Percentiles rank a stretch among this genome's conserved stretches.
phyloP scores from a whole-genome alignment of 1,140 invertebrate species.

The Goniozus legneri region DNA sequence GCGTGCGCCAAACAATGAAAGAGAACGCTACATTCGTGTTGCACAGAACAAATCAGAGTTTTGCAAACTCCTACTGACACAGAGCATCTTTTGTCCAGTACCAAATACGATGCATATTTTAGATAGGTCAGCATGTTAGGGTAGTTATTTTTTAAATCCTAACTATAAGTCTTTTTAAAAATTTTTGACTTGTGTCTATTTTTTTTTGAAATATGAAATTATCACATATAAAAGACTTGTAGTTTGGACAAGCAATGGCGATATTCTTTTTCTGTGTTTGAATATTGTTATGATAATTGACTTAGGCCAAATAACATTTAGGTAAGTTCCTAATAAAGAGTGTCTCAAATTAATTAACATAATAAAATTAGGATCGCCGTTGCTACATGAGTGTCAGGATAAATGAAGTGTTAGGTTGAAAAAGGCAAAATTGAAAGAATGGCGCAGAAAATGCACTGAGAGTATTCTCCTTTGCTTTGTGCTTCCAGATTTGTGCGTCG shows the following conservation, averaged over 20 bases:
- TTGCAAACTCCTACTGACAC: conserved; percentile 45
- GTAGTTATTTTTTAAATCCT: conserved; percentile 38
- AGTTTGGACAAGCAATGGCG: conserved; percentile 43
- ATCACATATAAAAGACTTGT: conserved; percentile 32
- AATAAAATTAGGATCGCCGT: conserved; percentile 34
- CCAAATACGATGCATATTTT: conserved; percentile 36
- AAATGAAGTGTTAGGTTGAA: conserved; percentile 44
- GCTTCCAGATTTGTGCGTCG: conserved; percentile 56
- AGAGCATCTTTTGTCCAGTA: conserved; percentile 45
- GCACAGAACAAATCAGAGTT: conserved; percentile 51
- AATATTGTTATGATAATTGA: conserved; percentile 8
- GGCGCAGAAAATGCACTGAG: conserved; percentile 52
- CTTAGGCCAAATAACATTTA: conserved; percentile 12
- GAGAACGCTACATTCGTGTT: conserved; percentile 51
- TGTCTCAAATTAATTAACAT: conserved; percentile 1
- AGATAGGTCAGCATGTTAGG: conserved; percentile 55
- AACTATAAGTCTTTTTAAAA: conserved; percentile 42
- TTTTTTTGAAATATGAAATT: neutral
- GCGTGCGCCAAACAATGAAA: conserved; percentile 54
- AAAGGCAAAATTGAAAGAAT: conserved; percentile 46
- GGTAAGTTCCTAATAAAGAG: conserved; percentile 23
- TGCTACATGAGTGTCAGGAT: conserved; percentile 20
- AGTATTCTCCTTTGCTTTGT: conserved; percentile 56
- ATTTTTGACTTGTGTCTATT: neutral
- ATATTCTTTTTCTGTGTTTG: conserved; percentile 22